phyloP scores from a whole-genome alignment of 2,797 vertebrate genomes.

The Heterohyrax brucei region DNA sequence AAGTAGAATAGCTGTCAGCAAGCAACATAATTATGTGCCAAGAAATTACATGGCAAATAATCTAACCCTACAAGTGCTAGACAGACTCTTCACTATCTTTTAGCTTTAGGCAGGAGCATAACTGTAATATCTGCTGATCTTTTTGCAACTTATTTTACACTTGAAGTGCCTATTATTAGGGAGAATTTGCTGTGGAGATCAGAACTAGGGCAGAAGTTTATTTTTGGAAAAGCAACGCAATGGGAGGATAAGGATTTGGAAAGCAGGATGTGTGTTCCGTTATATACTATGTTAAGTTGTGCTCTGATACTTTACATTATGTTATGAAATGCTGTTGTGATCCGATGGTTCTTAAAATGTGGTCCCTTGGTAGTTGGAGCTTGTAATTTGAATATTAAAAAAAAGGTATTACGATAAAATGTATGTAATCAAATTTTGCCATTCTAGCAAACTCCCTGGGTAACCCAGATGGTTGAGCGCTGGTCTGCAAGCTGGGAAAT shows the following conservation, averaged over 20 bases:
- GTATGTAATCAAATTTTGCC: neutral
- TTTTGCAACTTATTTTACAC: slow-evolving; percentile 70
- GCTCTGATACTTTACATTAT: neutral
- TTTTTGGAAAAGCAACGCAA: slow-evolving; percentile 58
- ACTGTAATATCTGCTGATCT: slow-evolving; percentile 74
- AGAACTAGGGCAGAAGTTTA: slow-evolving; percentile 59
- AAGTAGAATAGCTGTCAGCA: slow-evolving; percentile 81
- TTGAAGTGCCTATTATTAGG: slow-evolving; percentile 65
- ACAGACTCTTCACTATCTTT: slow-evolving; percentile 70
- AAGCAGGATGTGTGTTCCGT: neutral
- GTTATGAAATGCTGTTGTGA: slow-evolving; percentile 35
- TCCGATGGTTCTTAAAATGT: slow-evolving; percentile 28
- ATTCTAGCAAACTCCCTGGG: neutral
- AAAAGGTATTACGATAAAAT: neutral
- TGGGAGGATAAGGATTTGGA: neutral
- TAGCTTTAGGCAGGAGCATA: slow-evolving; percentile 77
- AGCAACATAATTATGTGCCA: slow-evolving; percentile 78
- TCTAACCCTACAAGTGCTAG: slow-evolving; percentile 66
- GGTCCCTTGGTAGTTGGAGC: neutral
- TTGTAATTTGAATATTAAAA: neutral
- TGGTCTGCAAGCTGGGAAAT: neutral
- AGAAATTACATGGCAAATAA: slow-evolving; percentile 79
- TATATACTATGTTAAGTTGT: neutral
- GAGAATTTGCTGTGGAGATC: slow-evolving; percentile 70
- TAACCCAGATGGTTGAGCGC: neutral